Conservation (phyloP, 2,797 vertebrate genomes). For the Scomberomorus guttatus region DNA sequence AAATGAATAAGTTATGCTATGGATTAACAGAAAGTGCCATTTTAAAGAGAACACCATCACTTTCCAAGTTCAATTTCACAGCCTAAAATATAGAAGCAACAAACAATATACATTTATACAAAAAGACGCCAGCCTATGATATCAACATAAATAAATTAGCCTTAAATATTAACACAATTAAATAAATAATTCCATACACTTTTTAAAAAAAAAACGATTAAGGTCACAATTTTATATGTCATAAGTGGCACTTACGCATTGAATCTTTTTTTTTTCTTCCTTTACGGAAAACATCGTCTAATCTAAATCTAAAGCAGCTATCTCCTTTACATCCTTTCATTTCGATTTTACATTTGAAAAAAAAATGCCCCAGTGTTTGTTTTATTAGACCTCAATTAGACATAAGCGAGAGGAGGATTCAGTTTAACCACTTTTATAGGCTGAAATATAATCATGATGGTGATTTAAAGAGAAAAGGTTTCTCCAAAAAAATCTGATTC, state of each 20-base stretch:
- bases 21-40: conserved; percentile 90
- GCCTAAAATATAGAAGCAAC: conserved; percentile 88
- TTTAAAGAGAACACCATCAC: conserved; percentile 85
- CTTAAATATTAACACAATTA: conserved; percentile 79
- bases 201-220: conserved; percentile 88
- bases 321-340: conserved; percentile 66
- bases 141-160: conserved; percentile 84
- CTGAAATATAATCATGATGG: background rate
- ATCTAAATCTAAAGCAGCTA: conserved; percentile 82
- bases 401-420: conserved; percentile 7
- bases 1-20: conserved; percentile 67
- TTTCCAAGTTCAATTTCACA: conserved; percentile 88
- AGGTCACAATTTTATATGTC: conserved; percentile 93
- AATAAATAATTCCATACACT: conserved; percentile 82
- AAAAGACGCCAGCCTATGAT: conserved; percentile 89
- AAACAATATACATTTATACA: conserved; percentile 90
- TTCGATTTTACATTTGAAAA: conserved; percentile 11
- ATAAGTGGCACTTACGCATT: conserved; percentile 87
- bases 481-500: background rate
- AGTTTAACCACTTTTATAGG: background rate
- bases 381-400: conserved; percentile 29
- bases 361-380: conserved; percentile 39
- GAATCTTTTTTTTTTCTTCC: conserved; percentile 68
- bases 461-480: conserved; percentile 18
- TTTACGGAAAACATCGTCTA: conserved; percentile 74